A percentile compares a stretch with the other conserved stretches of the same genome.
Conservation (phyloP, 2,113 vertebrate species). For the Cololabis saira region DNA sequence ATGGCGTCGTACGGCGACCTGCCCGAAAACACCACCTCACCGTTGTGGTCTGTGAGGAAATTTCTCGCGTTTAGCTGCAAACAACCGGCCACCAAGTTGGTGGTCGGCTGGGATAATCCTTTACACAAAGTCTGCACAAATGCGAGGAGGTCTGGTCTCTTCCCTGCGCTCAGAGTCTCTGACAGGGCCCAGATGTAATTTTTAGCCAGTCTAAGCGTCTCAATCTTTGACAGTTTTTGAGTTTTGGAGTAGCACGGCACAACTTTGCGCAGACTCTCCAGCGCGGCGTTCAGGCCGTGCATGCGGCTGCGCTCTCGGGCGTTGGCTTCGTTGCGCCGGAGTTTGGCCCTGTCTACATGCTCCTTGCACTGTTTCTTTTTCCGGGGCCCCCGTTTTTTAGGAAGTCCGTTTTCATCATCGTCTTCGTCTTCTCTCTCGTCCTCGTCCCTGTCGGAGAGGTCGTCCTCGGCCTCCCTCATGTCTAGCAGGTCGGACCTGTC, state of each 20-base stretch:
- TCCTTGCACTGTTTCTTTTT: constrained; percentile 91
- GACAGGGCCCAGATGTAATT: constrained; percentile 99
- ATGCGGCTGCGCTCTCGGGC: constrained; percentile 94
- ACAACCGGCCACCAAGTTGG: constrained; percentile 99
- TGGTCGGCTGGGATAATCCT: constrained; percentile 98
- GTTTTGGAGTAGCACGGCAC: constrained; percentile 99
- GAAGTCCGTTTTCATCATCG: constrained; percentile 88
- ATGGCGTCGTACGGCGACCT: constrained; percentile 90
- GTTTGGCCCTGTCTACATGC: constrained; percentile 88
- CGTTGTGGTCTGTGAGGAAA: constrained; percentile 94
- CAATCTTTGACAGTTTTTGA: constrained; percentile 99
- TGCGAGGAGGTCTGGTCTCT: constrained; percentile 94
- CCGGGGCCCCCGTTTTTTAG: constrained; percentile 89
- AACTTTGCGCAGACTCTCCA: constrained; percentile 98
- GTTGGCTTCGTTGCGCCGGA: constrained; percentile 95
- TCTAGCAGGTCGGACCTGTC: constrained; percentile 85
- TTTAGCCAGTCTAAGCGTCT: constrained; percentile 96
- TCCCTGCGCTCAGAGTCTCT: constrained; percentile 95
- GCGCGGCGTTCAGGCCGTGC: constrained; percentile 95
- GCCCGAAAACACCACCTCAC: constrained; percentile 88
- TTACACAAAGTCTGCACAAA: constrained; percentile 99
- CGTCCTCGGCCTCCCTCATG: constrained; percentile 86
- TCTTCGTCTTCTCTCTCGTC: constrained; percentile 90
- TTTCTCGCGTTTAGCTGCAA: constrained; percentile 97
- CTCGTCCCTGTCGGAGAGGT: constrained; percentile 90